Evolutionary conservation across 1,140 invertebrate species (phyloP).

Genomic region (Trachymyrmex septentrionalis): DNA sequence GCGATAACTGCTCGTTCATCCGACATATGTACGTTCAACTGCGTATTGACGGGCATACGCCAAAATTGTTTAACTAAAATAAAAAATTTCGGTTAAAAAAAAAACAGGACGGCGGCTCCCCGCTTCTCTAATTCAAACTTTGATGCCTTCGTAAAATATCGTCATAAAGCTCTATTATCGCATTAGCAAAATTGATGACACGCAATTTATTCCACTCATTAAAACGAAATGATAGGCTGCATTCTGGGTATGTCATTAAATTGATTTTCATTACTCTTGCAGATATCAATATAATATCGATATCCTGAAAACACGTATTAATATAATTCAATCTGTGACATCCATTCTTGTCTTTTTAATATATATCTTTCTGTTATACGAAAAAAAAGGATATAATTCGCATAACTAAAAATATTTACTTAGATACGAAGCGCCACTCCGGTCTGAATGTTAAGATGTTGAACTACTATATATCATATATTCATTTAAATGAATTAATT

Average conservation of each 20-base stretch:
- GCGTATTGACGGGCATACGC: slow-evolving; percentile 26
- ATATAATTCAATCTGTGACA: not conserved
- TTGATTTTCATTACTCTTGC: not conserved
- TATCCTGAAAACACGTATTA: not conserved
- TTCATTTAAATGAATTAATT: no score
- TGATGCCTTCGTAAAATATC: not conserved
- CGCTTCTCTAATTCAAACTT: not conserved
- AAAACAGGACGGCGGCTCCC: not conserved
- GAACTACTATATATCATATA: no score
- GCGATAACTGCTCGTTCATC: slow-evolving; percentile 70
- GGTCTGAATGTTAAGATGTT: no score
- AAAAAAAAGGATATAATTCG: no score
- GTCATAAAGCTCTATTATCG: no score
- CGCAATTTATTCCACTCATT: not conserved
- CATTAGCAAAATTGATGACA: not conserved
- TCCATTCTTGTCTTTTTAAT: not conserved
- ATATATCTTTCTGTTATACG: not conserved
- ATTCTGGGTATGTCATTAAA: not conserved
- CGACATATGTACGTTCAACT: slow-evolving; percentile 52
- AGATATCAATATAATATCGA: not conserved
- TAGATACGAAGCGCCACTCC: no score
- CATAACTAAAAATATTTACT: no score
- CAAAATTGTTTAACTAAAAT: slow-evolving; percentile 56
- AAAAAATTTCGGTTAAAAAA: not conserved
- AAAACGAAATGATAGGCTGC: not conserved